phyloP scores from a whole-genome alignment of 1,140 invertebrate species.

The Leucophenga varia region DNA sequence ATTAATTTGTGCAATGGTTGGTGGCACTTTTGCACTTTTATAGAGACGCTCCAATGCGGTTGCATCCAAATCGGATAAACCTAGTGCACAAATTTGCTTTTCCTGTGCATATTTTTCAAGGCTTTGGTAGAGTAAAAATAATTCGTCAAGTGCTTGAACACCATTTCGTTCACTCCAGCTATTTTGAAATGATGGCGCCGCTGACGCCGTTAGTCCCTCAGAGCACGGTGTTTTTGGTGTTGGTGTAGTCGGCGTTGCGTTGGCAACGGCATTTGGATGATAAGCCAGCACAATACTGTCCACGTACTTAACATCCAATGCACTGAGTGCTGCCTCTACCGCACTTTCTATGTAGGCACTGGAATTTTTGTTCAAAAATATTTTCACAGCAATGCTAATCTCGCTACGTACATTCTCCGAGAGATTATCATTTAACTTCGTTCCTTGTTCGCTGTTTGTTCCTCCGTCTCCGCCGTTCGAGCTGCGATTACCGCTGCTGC shows the following conservation, averaged over 20 bases:
- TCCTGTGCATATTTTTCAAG: slow-evolving; percentile 39
- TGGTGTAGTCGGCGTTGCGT: slow-evolving; percentile 8
- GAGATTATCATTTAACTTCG: slow-evolving; percentile 61
- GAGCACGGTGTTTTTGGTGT: no score
- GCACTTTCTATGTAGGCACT: slow-evolving; percentile 33
- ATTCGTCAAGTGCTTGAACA: slow-evolving; percentile 57
- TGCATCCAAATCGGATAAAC: slow-evolving; percentile 87
- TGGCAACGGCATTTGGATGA: slow-evolving; percentile 40
- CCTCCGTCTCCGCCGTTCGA: slow-evolving; percentile 30
- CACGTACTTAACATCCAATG: slow-evolving; percentile 46
- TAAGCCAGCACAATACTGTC: slow-evolving; percentile 53
- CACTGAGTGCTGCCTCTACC: slow-evolving; percentile 34
- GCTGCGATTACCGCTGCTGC: slow-evolving; percentile 36
- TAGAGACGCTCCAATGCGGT: slow-evolving; percentile 75
- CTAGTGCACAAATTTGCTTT: slow-evolving; percentile 68
- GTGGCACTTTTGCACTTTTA: slow-evolving; percentile 79
- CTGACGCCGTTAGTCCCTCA: slow-evolving; percentile 26
- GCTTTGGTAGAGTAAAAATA: slow-evolving; percentile 61
- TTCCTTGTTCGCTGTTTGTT: slow-evolving; percentile 62
- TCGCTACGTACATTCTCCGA: slow-evolving; percentile 63
- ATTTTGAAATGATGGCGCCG: slow-evolving; percentile 26
- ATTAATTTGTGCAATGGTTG: slow-evolving; percentile 93
- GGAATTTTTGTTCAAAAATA: slow-evolving; percentile 62
- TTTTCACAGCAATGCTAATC: slow-evolving; percentile 67
- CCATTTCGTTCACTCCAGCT: slow-evolving; percentile 57